A percentile compares a stretch with the other conserved stretches of the same genome.
These are phyloP conservation scores for Ellobium chinense DNA, from an alignment of 2,888 invertebrate genomes.

Conservation along the genomic window DNA sequence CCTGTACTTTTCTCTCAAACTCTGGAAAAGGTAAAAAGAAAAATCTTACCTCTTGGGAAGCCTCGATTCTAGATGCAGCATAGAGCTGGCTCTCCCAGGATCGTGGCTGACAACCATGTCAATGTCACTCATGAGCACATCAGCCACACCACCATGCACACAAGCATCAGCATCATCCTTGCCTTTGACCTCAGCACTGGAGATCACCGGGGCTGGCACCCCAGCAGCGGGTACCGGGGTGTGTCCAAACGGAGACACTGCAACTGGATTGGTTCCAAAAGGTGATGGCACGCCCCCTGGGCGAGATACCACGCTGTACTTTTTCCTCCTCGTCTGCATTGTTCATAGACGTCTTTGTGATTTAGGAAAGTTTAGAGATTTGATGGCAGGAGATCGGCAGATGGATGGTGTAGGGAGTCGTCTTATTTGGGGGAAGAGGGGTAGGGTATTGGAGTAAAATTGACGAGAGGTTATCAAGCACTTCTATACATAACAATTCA, in stretches of 20 bases:
- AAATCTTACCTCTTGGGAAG: conserved; percentile 25
- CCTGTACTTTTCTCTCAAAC: background rate
- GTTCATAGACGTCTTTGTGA: background rate
- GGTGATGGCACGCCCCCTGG: conserved; percentile 33
- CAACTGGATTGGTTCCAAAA: conserved; percentile 12
- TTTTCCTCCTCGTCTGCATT: conserved; percentile 39
- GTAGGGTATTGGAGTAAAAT: too few species aligned
- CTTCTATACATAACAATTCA: too few species aligned
- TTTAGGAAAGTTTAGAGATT: background rate
- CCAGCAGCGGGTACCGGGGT: conserved; percentile 15
- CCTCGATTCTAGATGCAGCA: conserved; percentile 13
- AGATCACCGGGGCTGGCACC: background rate
- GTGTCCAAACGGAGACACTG: conserved; percentile 23
- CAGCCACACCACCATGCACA: background rate
- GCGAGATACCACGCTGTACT: conserved; percentile 32
- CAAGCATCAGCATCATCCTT: background rate
- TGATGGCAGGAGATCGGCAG: background rate
- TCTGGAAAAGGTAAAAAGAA: background rate
- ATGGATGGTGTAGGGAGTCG: background rate
- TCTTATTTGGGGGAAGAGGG: background rate
- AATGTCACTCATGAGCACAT: conserved; percentile 21
- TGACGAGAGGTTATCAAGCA: too few species aligned
- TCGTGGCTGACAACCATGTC: conserved; percentile 29
- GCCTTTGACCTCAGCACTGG: background rate
- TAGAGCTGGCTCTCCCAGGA: conserved; percentile 24